Percentiles rank a stretch among this genome's conserved stretches.
These are phyloP conservation scores for Polyodon spathula DNA, from an alignment of 2,113 vertebrate species.

Conservation along the genomic window DNA sequence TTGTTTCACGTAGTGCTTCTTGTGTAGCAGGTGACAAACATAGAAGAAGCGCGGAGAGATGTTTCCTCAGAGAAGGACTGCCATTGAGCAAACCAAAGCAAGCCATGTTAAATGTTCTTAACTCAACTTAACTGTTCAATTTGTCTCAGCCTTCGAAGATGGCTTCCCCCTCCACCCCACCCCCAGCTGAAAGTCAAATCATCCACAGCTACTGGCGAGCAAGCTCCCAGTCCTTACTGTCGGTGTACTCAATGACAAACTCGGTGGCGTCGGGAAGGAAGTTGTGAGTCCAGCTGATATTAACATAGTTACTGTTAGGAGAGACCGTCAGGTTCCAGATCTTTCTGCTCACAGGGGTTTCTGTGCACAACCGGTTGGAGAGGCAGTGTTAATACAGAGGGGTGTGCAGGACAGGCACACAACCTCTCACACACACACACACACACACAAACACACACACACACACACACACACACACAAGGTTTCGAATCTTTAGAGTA, in stretches of 20 bases:
- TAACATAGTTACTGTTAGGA: slow-evolving; percentile 93
- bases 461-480: slow-evolving; percentile 27
- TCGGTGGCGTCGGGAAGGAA: slow-evolving; percentile 77
- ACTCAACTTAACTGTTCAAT: no score
- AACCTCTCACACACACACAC: background rate
- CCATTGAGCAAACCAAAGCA: no score
- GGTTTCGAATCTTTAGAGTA: slow-evolving; percentile 10
- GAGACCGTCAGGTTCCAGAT: slow-evolving; percentile 94
- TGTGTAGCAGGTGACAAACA: no score
- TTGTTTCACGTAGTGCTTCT: no score
- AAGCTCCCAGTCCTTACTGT: slow-evolving; percentile 80
- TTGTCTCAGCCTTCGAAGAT: background rate
- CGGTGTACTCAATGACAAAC: slow-evolving; percentile 96
- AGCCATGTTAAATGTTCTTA: no score
- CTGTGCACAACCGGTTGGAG: slow-evolving; percentile 75
- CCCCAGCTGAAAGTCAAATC: no score
- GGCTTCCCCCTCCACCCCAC: background rate
- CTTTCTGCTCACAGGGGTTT: slow-evolving; percentile 57
- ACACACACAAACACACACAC: background rate
- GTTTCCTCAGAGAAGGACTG: no score
- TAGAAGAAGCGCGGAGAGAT: no score
- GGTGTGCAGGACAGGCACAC: background rate
- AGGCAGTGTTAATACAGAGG: slow-evolving; percentile 51
- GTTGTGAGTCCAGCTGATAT: slow-evolving; percentile 96
- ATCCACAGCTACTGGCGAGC: slow-evolving; percentile 9